Evolutionary conservation across 2,888 invertebrate species (phyloP).

Genomic region (Nesidiocoris tenuis): DNA sequence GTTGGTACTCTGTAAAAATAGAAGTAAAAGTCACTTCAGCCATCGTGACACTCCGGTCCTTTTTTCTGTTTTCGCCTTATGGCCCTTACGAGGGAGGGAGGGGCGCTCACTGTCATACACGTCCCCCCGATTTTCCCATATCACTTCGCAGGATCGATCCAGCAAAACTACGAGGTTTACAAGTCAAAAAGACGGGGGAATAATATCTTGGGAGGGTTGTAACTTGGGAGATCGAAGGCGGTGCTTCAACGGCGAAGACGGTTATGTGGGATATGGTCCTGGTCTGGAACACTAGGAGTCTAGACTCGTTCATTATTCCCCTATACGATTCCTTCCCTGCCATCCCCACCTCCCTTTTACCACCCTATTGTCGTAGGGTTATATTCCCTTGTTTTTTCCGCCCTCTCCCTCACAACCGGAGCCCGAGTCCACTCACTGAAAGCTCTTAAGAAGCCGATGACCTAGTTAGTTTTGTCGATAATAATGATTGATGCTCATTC

Average conservation of each 20-base stretch:
- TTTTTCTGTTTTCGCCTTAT: too few species aligned
- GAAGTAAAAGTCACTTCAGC: too few species aligned
- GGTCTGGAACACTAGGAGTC: slow-evolving; percentile 3
- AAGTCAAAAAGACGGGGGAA: neutral
- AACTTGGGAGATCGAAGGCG: neutral
- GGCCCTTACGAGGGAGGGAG: too few species aligned
- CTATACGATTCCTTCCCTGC: slow-evolving; percentile 26
- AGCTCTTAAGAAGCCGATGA: slow-evolving; percentile 42
- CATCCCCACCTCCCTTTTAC: neutral
- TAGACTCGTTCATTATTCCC: slow-evolving; percentile 41
- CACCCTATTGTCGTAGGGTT: slow-evolving; percentile 5
- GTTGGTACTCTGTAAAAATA: too few species aligned
- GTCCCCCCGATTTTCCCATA: too few species aligned
- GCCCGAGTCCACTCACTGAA: slow-evolving; percentile 10
- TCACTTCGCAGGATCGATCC: neutral
- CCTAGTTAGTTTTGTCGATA: slow-evolving; percentile 41
- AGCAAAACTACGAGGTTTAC: neutral
- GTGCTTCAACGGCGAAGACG: too few species aligned
- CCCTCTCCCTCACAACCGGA: slow-evolving; percentile 9
- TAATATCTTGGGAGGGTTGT: neutral
- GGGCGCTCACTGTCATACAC: too few species aligned
- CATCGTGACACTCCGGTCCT: too few species aligned
- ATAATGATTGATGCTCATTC: slow-evolving; percentile 43
- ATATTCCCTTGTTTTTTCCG: slow-evolving; percentile 44
- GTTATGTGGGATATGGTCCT: neutral